Evolutionary conservation across 2,888 invertebrate genomes (phyloP).

Genomic region (Physocephala rufipes): DNA sequence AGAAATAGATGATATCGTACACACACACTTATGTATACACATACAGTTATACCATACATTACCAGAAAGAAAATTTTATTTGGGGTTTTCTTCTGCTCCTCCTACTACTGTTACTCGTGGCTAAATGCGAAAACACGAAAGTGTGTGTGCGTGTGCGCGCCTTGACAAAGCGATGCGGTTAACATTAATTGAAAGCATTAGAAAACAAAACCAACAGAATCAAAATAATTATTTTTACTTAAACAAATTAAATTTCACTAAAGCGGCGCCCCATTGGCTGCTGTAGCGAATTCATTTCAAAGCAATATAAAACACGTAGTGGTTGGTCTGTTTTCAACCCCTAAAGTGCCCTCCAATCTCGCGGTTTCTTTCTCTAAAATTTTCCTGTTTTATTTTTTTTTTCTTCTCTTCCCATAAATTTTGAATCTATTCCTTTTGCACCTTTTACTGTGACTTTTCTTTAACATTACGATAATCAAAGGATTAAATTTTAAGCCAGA

Average conservation of each 20-base stretch:
- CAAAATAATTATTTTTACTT: too few relatives aligned
- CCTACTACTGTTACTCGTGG: background rate
- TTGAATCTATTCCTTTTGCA: background rate
- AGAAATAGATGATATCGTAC: background rate
- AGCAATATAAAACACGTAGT: too few relatives aligned
- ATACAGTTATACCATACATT: background rate
- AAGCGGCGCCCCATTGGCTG: too few relatives aligned
- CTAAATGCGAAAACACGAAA: background rate
- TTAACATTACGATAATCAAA: background rate
- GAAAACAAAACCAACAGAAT: background rate
- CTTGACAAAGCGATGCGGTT: background rate
- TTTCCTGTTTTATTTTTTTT: too few relatives aligned
- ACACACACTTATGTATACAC: too few relatives aligned
- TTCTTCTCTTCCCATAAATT: too few relatives aligned
- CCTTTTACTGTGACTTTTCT: background rate
- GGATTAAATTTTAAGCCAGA: background rate
- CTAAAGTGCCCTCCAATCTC: too few relatives aligned
- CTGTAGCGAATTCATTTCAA: too few relatives aligned
- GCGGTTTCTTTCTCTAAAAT: too few relatives aligned
- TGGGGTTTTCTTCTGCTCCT: too few relatives aligned
- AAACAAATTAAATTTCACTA: too few relatives aligned
- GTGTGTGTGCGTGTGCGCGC: background rate
- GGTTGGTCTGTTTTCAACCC: too few relatives aligned
- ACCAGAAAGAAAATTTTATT: background rate
- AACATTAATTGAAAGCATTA: background rate